phyloP scores from a whole-genome alignment of 1,140 invertebrate species.

The Archivesica marissinica region DNA sequence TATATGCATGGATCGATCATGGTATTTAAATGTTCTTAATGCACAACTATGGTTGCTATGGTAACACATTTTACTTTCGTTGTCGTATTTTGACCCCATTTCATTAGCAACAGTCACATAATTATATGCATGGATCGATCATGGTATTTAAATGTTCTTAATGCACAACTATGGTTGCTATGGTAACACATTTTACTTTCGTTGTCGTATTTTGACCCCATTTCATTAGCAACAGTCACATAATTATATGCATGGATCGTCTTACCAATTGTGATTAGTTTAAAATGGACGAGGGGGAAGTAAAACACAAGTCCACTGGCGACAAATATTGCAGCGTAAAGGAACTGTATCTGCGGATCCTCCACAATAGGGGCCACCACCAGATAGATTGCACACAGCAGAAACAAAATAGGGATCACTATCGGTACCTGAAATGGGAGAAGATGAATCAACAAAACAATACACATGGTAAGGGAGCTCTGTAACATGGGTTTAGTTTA shows the following conservation, averaged over 20 bases:
- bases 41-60: no score
- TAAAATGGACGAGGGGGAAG: slow-evolving; percentile 90
- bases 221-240: background rate
- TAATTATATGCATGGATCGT: no score
- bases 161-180: background rate
- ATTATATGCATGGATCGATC: background rate
- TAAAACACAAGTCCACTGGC: slow-evolving; percentile 90
- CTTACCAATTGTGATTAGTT: slow-evolving; percentile 83
- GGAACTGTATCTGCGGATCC: slow-evolving; percentile 90
- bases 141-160: background rate
- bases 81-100: no score
- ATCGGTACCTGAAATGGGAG: slow-evolving; percentile 90
- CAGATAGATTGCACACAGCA: slow-evolving; percentile 89
- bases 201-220: background rate
- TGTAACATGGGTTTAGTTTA: no score
- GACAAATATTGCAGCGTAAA: slow-evolving; percentile 90
- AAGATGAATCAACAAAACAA: no score
- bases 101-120: background rate
- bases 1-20: background rate
- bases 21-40: no score
- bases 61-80: no score
- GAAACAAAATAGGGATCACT: slow-evolving; percentile 89
- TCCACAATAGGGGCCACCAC: slow-evolving; percentile 90
- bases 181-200: no score
- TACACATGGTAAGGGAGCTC: no score